These are phyloP conservation scores for Notospermus geniculatus DNA, from an alignment of 1,140 invertebrate species.

Conservation along the genomic window DNA sequence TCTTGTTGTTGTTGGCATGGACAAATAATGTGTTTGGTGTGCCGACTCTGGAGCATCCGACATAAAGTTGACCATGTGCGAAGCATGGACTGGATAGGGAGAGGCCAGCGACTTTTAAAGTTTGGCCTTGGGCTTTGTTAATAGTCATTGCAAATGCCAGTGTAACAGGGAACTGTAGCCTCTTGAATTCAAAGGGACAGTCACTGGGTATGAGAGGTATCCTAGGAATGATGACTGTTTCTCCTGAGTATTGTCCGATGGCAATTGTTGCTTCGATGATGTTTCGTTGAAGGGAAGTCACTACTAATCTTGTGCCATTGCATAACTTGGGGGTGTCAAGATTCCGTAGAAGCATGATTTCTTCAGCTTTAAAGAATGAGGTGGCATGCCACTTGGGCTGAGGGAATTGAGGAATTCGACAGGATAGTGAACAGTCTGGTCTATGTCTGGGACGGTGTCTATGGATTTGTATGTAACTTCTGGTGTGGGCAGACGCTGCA, in stretches of 20 bases:
- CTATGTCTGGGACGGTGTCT: slow-evolving; percentile 29
- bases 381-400: slow-evolving; percentile 46
- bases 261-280: slow-evolving; percentile 27
- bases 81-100: slow-evolving; percentile 28
- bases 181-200: slow-evolving; percentile 51
- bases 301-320: slow-evolving; percentile 51
- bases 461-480: slow-evolving; percentile 16
- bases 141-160: slow-evolving; percentile 60
- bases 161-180: slow-evolving; percentile 59
- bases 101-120: slow-evolving; percentile 36
- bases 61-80: slow-evolving; percentile 41
- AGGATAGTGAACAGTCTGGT: slow-evolving; percentile 31
- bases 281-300: slow-evolving; percentile 27
- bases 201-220: slow-evolving; percentile 22
- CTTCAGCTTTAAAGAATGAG: slow-evolving; percentile 53
- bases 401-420: slow-evolving; percentile 49
- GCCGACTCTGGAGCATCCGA: slow-evolving; percentile 32
- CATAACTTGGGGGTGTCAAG: slow-evolving; percentile 36
- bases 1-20: too few relatives aligned
- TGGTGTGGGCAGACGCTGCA: slow-evolving; percentile 16
- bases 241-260: slow-evolving; percentile 14
- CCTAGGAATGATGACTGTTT: slow-evolving; percentile 31
- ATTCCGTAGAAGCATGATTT: slow-evolving; percentile 54
- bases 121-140: slow-evolving; percentile 62
- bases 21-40: too few relatives aligned